Base-by-base conservation (phyloP, 2,113 vertebrate species). In the Pimephales promelas region DNA sequence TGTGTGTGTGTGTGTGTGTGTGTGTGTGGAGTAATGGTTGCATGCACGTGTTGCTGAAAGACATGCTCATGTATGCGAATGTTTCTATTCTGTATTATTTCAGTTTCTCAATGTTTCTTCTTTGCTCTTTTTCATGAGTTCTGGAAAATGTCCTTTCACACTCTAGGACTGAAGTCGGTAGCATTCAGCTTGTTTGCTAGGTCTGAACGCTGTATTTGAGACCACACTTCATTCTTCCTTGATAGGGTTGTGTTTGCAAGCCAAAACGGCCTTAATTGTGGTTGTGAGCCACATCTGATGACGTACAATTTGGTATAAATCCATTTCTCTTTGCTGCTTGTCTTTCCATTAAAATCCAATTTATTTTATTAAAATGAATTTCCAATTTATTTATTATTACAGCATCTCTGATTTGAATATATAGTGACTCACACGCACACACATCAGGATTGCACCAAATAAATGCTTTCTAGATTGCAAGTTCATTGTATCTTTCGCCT, bases 361-460 rank as follows among this genome's bases (percentile, higher is more conserved):
- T 24, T 13, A 71, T 43, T 71, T 71, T 71, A 71, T 71, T 45
- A n/a, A 71, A 43, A 71, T 71, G 24, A 8, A 72, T 72, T 7
- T 24, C 10, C 22, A 45, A 14, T 77, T 57, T 77, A 77, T 77
- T 77, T 77, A 77, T 77, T 77, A 59, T 40, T n/a, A 40, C 52
- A 77, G 52, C 31, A 57, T 40, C 20, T 40, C 31, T 40, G 16
- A 34, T 18, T 75, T 26, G 52, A 22, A 57, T 76, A 57, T 11
- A 22, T 20, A 54, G 28, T 31, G 47, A 75, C 18, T 2, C 26
- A 75, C 14, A 0, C 26, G 4, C 26, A 75, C 14, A 75, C 16
- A 11, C 9, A 56, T 54, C 16, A 75, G 49, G 49, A 56, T 49
- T 54, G 73, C 24, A 20, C 49, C 73, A 54, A 54, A 56, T 22